Evolutionary conservation across 1,140 invertebrate species (phyloP), one percentile per base, ranked within the genome.

Genomic region (Maniola jurtina): DNA sequence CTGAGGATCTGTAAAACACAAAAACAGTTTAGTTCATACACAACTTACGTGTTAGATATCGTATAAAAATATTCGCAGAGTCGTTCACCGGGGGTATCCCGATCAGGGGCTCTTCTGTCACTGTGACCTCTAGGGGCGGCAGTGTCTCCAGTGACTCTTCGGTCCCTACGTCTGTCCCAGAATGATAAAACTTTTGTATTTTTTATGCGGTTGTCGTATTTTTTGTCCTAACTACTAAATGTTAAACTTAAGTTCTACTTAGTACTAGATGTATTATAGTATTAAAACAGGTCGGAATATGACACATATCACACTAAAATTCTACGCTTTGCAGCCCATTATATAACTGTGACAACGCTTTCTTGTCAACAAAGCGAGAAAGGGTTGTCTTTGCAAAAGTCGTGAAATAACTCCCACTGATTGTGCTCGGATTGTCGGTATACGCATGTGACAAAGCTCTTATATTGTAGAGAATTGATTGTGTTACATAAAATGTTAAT

Each of bases 41-140:
- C 1, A 55, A 89, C 87, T 89, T 88, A 89, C 87, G 87, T 83
- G 87, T 89, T 14, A 89, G 71, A 62, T 88, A 89, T 72, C 80
- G 77, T 78, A 89, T 89, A 82, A 79, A 86, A 73, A 86, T 76
- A 68, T 79, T 80, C 56, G 72, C 75, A 54, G 84, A 76, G 52
- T 85, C 80, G 76, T 87, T 88, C 54, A 84, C 73, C 9, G 75
- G 70, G 38, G 79, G 82, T 64, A 81, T 71, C 52, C 71, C 76
- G 25, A 72, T 71, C 6, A 81, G 70, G 33, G 78, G 73, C 48
- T 69, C 64, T 50, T 79, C 68, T 47, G 79, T 77, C 54, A 71
- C 68, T 70, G 65, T 78, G 61, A 65, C 64, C 60, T 68, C 66
- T 64, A 62, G 75, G 36, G 82, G 73, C 65, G 77, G 70, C 70